phyloP scores from a whole-genome alignment of 1,140 invertebrate genomes.

The Aphidius ervi region DNA sequence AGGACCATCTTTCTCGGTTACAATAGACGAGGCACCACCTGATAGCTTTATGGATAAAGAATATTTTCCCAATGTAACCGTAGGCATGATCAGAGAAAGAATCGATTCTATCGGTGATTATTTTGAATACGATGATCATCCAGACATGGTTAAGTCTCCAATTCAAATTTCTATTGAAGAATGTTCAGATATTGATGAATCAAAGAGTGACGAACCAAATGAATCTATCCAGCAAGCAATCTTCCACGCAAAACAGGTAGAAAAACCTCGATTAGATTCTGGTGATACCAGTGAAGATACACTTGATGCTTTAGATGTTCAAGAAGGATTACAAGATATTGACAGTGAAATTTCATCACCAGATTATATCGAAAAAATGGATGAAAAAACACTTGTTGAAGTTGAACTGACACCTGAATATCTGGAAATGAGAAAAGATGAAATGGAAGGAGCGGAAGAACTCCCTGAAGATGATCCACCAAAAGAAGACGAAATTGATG shows the following conservation, averaged over 20 bases:
- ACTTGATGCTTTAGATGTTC: constrained; percentile 47
- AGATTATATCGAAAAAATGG: constrained; percentile 48
- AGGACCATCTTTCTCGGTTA: constrained; percentile 17
- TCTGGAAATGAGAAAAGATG: constrained; percentile 47
- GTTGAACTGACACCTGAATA: constrained; percentile 49
- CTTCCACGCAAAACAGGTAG: constrained; percentile 37
- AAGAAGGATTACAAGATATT: constrained; percentile 43
- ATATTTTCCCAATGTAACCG: constrained; percentile 41
- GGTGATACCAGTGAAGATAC: constrained; percentile 50
- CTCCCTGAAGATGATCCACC: constrained; percentile 46
- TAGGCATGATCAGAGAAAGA: constrained; percentile 24
- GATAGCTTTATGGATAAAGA: constrained; percentile 42
- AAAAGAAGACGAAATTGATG: constrained; percentile 25
- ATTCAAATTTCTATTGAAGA: constrained; percentile 54
- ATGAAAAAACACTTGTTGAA: constrained; percentile 50
- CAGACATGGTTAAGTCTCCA: constrained; percentile 50
- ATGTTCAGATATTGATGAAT: constrained; percentile 46
- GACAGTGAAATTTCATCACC: constrained; percentile 49
- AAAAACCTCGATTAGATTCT: constrained; percentile 41
- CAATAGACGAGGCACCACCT: constrained; percentile 34
- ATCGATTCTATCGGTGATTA: constrained; percentile 29
- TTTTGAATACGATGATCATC: constrained; percentile 34
- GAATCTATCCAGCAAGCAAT: constrained; percentile 36
- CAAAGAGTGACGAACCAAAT: constrained; percentile 39
- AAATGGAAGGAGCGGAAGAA: constrained; percentile 43